A percentile compares a stretch with the other conserved stretches of the same genome.
Conservation (phyloP, 2,888 invertebrate genomes). For the Mayetiola destructor region DNA sequence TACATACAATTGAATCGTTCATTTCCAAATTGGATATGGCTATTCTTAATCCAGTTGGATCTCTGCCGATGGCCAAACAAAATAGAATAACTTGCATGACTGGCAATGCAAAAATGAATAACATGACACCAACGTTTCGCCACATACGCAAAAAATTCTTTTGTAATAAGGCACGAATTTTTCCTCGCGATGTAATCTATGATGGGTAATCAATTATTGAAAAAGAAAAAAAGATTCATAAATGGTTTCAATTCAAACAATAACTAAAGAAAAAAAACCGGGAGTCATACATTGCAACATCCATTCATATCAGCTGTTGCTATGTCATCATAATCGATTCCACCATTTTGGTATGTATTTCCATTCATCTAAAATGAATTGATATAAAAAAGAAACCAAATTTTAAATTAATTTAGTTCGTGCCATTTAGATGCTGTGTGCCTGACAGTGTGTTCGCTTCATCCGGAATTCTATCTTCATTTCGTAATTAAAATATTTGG, state of each 20-base stretch:
- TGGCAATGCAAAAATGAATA: conserved; percentile 87
- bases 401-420: not conserved
- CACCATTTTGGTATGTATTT: conserved; percentile 14
- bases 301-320: conserved; percentile 20
- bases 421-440: not conserved
- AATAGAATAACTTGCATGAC: conserved; percentile 88
- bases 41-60: conserved; percentile 66
- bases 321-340: conserved; percentile 39
- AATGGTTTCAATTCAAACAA: not conserved
- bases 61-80: conserved; percentile 80
- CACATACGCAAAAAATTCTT: conserved; percentile 86
- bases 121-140: conserved; percentile 83
- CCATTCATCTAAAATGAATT: conserved; percentile 16
- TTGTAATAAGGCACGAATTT: conserved; percentile 67
- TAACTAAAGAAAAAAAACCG: not conserved
- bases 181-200: conserved; percentile 63
- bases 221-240: not conserved
- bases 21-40: conserved; percentile 64
- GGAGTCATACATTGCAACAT: conserved; percentile 39
- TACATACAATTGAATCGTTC: conserved; percentile 29
- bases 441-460: too few species aligned
- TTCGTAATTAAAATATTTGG: not conserved
- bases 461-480: not conserved
- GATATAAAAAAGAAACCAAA: not conserved
- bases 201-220: not conserved